Conservation (phyloP, 2,888 invertebrate species). For the Tridacna gigas region DNA sequence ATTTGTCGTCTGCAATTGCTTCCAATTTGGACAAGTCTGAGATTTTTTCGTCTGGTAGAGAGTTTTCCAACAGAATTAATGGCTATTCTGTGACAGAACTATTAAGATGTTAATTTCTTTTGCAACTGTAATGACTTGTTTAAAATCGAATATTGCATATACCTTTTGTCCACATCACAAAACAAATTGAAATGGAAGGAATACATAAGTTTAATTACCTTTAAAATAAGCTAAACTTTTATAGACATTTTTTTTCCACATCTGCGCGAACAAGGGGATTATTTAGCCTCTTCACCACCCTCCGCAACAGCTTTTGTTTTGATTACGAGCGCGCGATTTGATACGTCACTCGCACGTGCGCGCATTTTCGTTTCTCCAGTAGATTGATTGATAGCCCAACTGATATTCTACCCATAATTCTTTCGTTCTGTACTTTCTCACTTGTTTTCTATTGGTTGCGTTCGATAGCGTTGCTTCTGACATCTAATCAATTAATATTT, state of each 20-base stretch:
- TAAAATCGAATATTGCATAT: too few relatives aligned
- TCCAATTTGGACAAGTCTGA: not conserved
- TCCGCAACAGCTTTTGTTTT: slow-evolving; percentile 38
- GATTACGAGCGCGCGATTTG: slow-evolving; percentile 32
- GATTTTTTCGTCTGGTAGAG: not conserved
- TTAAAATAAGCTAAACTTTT: too few relatives aligned
- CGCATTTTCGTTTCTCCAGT: slow-evolving; percentile 12
- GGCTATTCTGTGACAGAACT: too few relatives aligned
- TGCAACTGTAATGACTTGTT: too few relatives aligned
- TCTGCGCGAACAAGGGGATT: not conserved
- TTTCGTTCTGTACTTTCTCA: slow-evolving; percentile 1
- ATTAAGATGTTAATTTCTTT: too few relatives aligned
- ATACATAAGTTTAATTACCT: too few relatives aligned
- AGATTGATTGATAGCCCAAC: slow-evolving; percentile 22
- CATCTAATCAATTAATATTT: slow-evolving; percentile 28
- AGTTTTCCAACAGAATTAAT: not conserved
- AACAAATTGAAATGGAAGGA: too few relatives aligned
- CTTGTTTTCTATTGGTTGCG: slow-evolving; percentile 24
- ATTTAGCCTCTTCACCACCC: not conserved
- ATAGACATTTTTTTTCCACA: not conserved
- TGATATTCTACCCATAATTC: slow-evolving; percentile 34
- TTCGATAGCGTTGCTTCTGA: not conserved
- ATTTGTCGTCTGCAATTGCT: not conserved
- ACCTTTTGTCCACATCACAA: too few relatives aligned
- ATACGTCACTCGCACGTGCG: slow-evolving; percentile 53